These are phyloP conservation scores for Ephialtes manifestator DNA, from an alignment of 2,888 invertebrate species.

Conservation along the genomic window DNA sequence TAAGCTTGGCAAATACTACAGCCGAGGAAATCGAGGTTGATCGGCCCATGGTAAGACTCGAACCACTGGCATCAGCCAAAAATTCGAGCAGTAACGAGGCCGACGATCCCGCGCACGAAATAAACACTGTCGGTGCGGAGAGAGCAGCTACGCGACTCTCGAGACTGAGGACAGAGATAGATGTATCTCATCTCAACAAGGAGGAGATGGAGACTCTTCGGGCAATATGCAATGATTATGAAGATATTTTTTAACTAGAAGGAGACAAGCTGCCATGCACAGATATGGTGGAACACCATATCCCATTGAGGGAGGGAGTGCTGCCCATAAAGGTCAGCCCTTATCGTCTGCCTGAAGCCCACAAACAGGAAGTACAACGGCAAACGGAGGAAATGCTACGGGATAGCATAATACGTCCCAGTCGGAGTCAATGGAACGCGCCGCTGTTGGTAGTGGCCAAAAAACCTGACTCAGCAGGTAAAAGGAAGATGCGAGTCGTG, in stretches of 20 bases:
- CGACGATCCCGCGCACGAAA: background rate
- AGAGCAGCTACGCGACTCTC: background rate
- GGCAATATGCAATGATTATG: background rate
- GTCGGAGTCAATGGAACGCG: too few relatives aligned
- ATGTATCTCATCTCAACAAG: background rate
- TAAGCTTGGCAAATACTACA: background rate
- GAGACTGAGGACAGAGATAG: too few relatives aligned
- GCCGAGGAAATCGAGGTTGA: background rate
- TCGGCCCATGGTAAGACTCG: conserved; percentile 5
- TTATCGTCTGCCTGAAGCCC: background rate
- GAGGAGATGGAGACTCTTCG: background rate
- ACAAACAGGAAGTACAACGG: background rate
- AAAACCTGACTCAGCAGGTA: background rate
- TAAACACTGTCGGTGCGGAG: background rate
- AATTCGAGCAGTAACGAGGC: background rate
- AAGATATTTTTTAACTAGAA: conserved; percentile 10
- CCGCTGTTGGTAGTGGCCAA: background rate
- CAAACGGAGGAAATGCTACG: background rate
- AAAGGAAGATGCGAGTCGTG: conserved; percentile 28
- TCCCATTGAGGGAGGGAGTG: background rate
- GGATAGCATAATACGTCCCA: background rate
- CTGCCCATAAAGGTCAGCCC: too few relatives aligned
- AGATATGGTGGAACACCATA: background rate
- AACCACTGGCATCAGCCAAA: conserved; percentile 1
- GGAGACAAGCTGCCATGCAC: conserved; percentile 2